Evolutionary conservation across 1,140 invertebrate genomes (phyloP).

Genomic region (Triops cancriformis): DNA sequence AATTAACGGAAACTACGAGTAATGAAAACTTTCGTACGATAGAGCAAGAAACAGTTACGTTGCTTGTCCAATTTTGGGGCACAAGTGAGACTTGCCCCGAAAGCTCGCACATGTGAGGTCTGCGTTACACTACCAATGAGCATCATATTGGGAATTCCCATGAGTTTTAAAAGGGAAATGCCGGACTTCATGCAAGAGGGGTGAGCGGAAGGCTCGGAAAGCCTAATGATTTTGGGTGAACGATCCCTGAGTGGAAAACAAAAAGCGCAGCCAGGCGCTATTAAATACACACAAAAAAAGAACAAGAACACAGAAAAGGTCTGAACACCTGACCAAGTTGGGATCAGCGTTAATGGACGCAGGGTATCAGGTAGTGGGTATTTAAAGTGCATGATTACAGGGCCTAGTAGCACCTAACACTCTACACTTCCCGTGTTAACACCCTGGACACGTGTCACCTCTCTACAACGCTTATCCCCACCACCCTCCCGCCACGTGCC

Average conservation of each 20-base stretch:
- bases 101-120: neutral
- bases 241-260: no score
- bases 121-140: neutral
- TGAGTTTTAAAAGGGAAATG: neutral
- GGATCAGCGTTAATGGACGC: neutral
- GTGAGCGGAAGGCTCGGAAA: no score
- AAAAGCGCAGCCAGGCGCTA: no score
- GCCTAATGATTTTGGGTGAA: no score
- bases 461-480: neutral
- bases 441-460: neutral
- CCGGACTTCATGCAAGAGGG: no score
- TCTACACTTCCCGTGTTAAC: constrained; percentile 13
- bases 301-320: neutral
- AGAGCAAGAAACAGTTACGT: no score
- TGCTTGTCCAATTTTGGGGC: no score
- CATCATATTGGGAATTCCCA: neutral
- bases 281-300: neutral
- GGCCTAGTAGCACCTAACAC: neutral
- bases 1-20: no score
- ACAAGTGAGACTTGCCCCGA: no score
- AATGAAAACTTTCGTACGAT: no score
- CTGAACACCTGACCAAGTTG: neutral
- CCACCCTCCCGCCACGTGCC: constrained; percentile 2
- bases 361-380: neutral
- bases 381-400: neutral